phyloP scores from a whole-genome alignment of 2,797 vertebrate species.

The Bufotes viridis region DNA sequence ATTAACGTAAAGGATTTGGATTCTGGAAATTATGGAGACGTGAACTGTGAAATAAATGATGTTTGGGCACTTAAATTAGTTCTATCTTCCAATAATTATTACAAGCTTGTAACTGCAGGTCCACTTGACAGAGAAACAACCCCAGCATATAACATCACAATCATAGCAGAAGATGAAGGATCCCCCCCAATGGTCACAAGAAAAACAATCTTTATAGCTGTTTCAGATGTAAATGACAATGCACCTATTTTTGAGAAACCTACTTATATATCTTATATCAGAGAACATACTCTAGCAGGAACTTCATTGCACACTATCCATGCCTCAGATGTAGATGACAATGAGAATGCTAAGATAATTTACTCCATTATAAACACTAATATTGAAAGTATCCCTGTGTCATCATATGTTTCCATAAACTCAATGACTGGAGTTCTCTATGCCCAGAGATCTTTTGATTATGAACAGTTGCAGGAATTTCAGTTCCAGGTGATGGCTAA shows the following conservation, averaged over 20 bases:
- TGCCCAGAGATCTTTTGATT: constrained; percentile 12
- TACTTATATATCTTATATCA: not conserved
- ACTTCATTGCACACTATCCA: not conserved
- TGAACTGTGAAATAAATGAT: not conserved
- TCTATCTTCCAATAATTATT: not conserved
- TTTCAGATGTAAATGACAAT: not conserved
- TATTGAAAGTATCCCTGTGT: not conserved
- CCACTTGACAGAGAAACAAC: not conserved
- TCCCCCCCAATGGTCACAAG: not conserved
- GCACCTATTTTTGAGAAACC: not conserved
- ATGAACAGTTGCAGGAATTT: constrained; percentile 25
- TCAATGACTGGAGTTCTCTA: not conserved
- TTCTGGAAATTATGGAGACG: not conserved
- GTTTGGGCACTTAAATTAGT: not conserved
- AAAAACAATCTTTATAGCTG: not conserved
- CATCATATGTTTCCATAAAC: not conserved
- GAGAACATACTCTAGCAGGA: not conserved
- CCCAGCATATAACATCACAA: not conserved
- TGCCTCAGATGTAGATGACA: not conserved
- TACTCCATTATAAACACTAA: not conserved
- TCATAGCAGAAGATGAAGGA: not conserved
- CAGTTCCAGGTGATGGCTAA: constrained; percentile 29
- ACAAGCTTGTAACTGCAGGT: not conserved
- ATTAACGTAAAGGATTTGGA: not conserved
- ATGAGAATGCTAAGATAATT: not conserved